Evolutionary conservation across 2,797 vertebrate species (phyloP), one percentile per base, ranked within the genome.

Genomic region (Lutjanus argentimaculatus): DNA sequence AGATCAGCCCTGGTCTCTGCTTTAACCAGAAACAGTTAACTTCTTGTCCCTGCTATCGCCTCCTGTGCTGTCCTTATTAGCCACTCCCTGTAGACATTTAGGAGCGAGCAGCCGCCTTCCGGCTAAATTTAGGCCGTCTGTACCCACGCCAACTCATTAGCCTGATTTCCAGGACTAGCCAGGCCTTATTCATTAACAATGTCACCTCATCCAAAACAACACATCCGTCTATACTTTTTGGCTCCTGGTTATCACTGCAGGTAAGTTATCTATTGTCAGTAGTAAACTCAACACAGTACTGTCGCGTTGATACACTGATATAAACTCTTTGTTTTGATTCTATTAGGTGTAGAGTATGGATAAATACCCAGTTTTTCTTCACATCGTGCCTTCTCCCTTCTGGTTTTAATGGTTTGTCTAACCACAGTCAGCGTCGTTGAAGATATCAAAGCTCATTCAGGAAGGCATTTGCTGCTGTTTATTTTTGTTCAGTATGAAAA

Each of bases 91-190:
- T 30, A 80, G 90, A 91, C 80, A 52, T 86, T 55, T 51, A 84
- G n/a, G 22, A 85, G 74, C 72, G 63, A 83, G 72, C 19, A 49
- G 15, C 46, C 8, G 52, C 74, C 89, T 89, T 78, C 72, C 53
- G 84, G 82, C 85, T 89, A 83, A 90, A 81, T 89, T 85, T 82
- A 90, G 83, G 65, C 59, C n/a, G 16, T 72, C 72, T 85, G 82
- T 69, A 83, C 53, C 58, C 42, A 73, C 3, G 8, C 46, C 79
- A 84, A 73, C 85, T 89, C 85, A 91, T 93, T 93, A 91, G 63
- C 84, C 89, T 82, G 66, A 91, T 91, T 92, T 81, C 75, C 53
- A 64, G 56, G 68, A 25, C 72, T 12, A 58, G 45, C 65, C 64
- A 45, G 58, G 58, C 52, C 59, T 68, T 70, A 49, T 80, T 89